Evolutionary conservation across 2,113 vertebrate species (phyloP), one percentile per base, ranked within the genome.

Genomic region (Corythaixoides concolor): DNA sequence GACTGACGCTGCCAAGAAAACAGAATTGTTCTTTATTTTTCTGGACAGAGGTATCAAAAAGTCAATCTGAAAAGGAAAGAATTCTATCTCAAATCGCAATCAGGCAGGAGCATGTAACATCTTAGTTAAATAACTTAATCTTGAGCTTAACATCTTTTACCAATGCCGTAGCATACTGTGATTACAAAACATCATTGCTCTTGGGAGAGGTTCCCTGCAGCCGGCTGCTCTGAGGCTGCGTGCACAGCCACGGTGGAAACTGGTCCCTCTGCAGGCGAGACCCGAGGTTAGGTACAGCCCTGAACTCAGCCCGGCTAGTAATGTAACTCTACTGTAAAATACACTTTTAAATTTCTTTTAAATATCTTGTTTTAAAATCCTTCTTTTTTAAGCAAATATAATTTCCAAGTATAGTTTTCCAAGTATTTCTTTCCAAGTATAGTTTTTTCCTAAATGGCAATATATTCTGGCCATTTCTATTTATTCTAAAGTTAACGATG

Each of bases 171-270:
- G 37, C 68, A 56, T 2, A 39, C 14, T 62, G 47, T 7, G 37
- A 41, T 27, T 13, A 72, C 33, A 56, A 62, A 88, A 53, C 17
- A 35, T 4, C 33, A 16, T 6, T 37, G 41, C 66, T 49, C 14
- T 4, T 27, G 37, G 66, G 69, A 74, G 37, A 58, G 41, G n/a
- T 43, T 64, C 15, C 22, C 39, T 22, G 47, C 37, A 28, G 26
- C 17, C 12, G 18, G 33, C 35, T 35, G 5, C 33, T 60, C 28
- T 0, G 0, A 41, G 20, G 39, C n/a, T 76, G 37, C 3, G 2
- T 20, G 37, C 32, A n/a, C 35, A 52, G 32, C 43, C 27, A 2
- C 6, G 0, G 3, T 2, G 45, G 68, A 52, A 47, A 30, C 21
- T 2, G 10, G 28, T 8, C 15, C 2, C 0, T 11, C 49, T 26